Conservation (phyloP, 1,140 invertebrate species). For the Vanessa tameamea region DNA sequence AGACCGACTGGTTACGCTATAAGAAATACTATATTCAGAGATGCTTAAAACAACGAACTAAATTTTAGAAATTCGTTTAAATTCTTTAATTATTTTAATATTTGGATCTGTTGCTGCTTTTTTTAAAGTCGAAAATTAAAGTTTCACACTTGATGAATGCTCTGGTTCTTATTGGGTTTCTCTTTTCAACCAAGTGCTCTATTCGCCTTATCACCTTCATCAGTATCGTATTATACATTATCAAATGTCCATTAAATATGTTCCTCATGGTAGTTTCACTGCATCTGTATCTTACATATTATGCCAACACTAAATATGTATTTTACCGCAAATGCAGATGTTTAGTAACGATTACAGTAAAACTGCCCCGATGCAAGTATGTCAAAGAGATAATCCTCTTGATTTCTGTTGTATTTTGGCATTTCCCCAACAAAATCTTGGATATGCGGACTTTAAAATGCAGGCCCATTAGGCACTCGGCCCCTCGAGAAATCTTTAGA, state of each 20-base stretch:
- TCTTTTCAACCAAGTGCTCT: no score
- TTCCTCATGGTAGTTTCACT: background rate
- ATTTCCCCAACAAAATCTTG: conserved; percentile 26
- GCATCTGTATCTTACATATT: background rate
- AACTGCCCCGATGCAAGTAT: conserved; percentile 12
- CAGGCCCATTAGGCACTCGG: conserved; percentile 48
- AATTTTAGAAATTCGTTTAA: conserved; percentile 16
- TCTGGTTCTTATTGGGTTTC: no score
- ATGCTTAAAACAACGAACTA: conserved; percentile 14
- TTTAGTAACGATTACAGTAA: conserved; percentile 21
- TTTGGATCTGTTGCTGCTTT: no score
- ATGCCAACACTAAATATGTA: conserved; percentile 13
- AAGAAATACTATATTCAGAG: background rate
- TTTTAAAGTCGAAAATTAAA: no score
- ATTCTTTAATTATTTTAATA: background rate
- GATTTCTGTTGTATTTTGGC: conserved; percentile 36
- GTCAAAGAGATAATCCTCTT: conserved; percentile 37
- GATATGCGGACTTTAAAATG: conserved; percentile 46
- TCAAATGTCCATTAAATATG: no score
- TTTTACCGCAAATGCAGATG: conserved; percentile 18
- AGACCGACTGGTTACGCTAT: background rate
- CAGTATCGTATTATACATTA: no score
- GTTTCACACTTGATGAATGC: no score
- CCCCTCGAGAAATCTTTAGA: conserved; percentile 35
- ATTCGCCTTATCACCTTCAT: no score